phyloP scores from a whole-genome alignment of 2,113 vertebrate species.

The Fukomys damarensis region DNA sequence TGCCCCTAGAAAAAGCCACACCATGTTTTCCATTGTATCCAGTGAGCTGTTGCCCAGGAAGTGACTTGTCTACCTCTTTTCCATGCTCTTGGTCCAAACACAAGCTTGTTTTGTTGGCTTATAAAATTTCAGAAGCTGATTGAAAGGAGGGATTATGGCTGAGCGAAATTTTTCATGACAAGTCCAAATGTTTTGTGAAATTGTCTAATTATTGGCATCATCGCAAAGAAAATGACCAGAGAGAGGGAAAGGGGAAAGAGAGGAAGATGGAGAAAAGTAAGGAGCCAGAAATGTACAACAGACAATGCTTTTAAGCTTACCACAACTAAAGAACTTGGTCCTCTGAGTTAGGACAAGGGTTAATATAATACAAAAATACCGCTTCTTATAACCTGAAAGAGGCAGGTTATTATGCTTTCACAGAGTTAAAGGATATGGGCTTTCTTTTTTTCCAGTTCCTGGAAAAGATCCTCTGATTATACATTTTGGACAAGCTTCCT shows the following conservation, averaged over 20 bases:
- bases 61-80: background rate
- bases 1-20: background rate
- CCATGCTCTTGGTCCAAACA: background rate
- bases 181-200: background rate
- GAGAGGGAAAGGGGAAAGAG: too few relatives aligned
- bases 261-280: background rate
- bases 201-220: background rate
- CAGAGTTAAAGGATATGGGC: background rate
- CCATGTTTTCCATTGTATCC: background rate
- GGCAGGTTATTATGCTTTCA: background rate
- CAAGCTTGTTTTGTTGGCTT: slow-evolving; percentile 3
- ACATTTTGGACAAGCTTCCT: background rate
- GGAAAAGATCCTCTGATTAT: background rate
- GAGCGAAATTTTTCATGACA: background rate
- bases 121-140: background rate
- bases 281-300: background rate
- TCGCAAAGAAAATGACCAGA: background rate
- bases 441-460: background rate
- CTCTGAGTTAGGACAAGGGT: background rate
- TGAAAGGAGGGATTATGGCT: background rate
- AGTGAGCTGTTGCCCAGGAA: background rate
- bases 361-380: background rate
- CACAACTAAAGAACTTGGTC: background rate
- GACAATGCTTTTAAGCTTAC: background rate
- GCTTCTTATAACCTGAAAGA: background rate